Evolutionary conservation across 2,113 vertebrate genomes (phyloP).

Genomic region (Nasalis larvatus): DNA sequence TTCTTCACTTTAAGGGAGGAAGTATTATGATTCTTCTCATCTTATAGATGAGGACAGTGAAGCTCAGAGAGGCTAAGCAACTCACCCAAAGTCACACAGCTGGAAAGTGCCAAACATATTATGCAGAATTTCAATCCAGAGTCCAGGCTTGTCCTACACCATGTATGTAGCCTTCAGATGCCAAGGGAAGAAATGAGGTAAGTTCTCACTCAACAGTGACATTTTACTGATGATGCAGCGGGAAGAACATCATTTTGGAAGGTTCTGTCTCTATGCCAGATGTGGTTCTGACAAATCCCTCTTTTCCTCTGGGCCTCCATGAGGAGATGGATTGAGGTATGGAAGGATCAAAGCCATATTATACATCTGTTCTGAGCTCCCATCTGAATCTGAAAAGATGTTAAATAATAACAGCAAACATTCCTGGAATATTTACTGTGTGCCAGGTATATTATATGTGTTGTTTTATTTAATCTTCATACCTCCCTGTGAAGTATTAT

Average conservation of each 20-base stretch:
- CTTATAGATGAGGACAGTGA: background rate
- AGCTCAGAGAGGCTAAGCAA: background rate
- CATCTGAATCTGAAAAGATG: background rate
- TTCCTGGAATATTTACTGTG: background rate
- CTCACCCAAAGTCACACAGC: background rate
- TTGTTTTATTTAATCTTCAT: background rate
- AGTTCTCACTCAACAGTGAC: background rate
- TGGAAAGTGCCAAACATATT: background rate
- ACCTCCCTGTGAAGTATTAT: background rate
- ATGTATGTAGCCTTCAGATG: background rate
- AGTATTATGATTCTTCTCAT: background rate
- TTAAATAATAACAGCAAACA: conserved; percentile 28
- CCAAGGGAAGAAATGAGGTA: background rate
- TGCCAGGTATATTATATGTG: background rate
- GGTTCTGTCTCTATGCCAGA: conserved; percentile 2
- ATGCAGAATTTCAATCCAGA: background rate
- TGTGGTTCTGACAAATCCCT: background rate
- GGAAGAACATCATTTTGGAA: background rate
- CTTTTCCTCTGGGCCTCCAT: background rate
- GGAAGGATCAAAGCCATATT: background rate
- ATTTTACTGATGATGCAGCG: background rate
- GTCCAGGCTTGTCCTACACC: background rate
- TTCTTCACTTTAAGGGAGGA: background rate
- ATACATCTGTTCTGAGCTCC: conserved; percentile 27
- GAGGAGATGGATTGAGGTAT: background rate